phyloP scores from a whole-genome alignment of 2,797 vertebrate genomes.

The Eptatretus atami region DNA sequence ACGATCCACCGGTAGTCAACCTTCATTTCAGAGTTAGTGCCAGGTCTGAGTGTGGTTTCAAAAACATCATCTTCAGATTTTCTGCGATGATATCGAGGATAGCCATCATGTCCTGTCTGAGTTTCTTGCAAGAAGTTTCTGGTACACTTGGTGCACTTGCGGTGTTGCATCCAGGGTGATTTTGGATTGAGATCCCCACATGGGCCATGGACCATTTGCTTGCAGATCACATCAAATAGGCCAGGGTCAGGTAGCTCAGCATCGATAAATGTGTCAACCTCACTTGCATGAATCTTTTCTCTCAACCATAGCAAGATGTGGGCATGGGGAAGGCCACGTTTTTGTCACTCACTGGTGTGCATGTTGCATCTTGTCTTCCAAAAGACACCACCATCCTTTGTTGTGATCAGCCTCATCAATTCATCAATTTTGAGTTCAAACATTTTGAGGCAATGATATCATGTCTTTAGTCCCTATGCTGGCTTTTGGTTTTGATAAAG shows the following conservation, averaged over 20 bases:
- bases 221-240: slow-evolving; percentile 2
- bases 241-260: slow-evolving; percentile 3
- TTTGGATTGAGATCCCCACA: neutral
- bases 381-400: slow-evolving; percentile 1
- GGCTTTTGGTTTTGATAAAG: slow-evolving; percentile 4
- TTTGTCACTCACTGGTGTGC: neutral
- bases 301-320: neutral
- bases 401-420: neutral
- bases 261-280: neutral
- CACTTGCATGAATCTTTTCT: slow-evolving; percentile 1
- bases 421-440: slow-evolving; percentile 3
- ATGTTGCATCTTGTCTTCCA: slow-evolving; percentile 1
- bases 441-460: neutral
- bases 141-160: too few species aligned
- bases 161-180: too few species aligned
- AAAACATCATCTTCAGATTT: too few species aligned
- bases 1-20: too few species aligned
- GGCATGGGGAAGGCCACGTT: neutral
- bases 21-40: too few species aligned
- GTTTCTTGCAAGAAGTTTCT: too few species aligned
- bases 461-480: neutral
- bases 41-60: too few species aligned
- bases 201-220: slow-evolving; percentile 3
- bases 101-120: too few species aligned
- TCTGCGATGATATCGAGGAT: too few species aligned